Conservation (phyloP, 2,888 invertebrate genomes). For the Pinctada fucata region DNA sequence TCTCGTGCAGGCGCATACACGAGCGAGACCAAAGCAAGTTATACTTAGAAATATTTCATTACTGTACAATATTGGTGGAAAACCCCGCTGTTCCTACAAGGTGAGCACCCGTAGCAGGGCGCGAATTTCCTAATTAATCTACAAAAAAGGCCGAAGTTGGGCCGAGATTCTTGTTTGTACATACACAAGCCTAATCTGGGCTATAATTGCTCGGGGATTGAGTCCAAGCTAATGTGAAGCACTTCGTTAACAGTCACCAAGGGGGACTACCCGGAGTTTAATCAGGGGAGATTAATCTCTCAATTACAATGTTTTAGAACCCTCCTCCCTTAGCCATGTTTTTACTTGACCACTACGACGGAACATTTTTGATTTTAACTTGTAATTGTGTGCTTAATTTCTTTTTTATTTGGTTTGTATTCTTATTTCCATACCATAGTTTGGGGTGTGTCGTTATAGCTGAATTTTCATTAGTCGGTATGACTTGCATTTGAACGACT, state of each 20-base stretch:
- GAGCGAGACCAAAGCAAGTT: neutral
- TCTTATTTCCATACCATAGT: too few relatives aligned
- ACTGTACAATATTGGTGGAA: slow-evolving; percentile 13
- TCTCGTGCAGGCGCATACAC: neutral
- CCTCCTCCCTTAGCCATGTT: too few relatives aligned
- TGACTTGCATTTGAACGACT: too few relatives aligned
- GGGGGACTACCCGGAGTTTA: neutral
- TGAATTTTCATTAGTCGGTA: too few relatives aligned
- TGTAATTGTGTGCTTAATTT: too few relatives aligned
- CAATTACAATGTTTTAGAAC: too few relatives aligned
- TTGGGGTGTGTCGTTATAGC: too few relatives aligned
- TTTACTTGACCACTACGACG: too few relatives aligned
- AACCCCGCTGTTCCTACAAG: slow-evolving; percentile 18
- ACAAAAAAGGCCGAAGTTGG: neutral
- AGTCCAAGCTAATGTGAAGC: slow-evolving; percentile 12
- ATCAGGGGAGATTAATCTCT: neutral
- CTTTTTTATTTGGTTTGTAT: too few relatives aligned
- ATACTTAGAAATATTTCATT: slow-evolving; percentile 7
- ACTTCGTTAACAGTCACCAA: neutral
- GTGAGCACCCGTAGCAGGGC: slow-evolving; percentile 22
- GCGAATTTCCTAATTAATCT: slow-evolving; percentile 27
- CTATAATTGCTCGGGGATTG: neutral
- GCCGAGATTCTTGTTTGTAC: neutral
- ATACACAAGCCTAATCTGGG: neutral
- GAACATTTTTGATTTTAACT: too few relatives aligned